phyloP scores from a whole-genome alignment of 1,140 invertebrate species.

The Eupristina koningsbergeri region DNA sequence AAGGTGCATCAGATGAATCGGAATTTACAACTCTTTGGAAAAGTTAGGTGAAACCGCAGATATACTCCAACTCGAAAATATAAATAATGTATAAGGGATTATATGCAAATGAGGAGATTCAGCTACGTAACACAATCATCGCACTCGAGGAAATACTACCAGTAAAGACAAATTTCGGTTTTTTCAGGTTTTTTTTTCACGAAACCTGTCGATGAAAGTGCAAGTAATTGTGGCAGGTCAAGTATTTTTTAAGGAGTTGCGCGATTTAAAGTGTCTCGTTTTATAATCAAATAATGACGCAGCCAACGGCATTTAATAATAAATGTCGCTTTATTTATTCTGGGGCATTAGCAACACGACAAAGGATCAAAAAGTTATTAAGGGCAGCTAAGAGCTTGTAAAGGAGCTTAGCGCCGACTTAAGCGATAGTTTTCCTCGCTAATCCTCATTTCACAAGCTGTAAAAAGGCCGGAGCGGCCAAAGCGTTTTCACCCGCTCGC shows the following conservation, averaged over 20 bases:
- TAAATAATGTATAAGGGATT: constrained; percentile 7
- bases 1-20: background rate
- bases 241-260: background rate
- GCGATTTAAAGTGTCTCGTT: background rate
- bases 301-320: background rate
- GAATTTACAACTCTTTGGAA: background rate
- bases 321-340: background rate
- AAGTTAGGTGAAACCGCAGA: background rate
- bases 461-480: background rate
- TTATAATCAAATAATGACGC: background rate
- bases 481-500: background rate
- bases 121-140: background rate
- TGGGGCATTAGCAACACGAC: background rate
- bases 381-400: background rate
- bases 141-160: background rate
- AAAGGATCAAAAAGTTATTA: background rate
- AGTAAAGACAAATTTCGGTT: background rate
- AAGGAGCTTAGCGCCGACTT: background rate
- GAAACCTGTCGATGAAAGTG: no score
- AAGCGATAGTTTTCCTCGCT: background rate
- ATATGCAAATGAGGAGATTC: background rate
- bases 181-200: no score
- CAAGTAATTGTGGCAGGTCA: background rate
- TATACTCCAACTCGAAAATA: background rate
- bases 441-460: background rate